Evolutionary conservation across 2,113 vertebrate genomes (phyloP).

Genomic region (Mormyrus iriodes): DNA sequence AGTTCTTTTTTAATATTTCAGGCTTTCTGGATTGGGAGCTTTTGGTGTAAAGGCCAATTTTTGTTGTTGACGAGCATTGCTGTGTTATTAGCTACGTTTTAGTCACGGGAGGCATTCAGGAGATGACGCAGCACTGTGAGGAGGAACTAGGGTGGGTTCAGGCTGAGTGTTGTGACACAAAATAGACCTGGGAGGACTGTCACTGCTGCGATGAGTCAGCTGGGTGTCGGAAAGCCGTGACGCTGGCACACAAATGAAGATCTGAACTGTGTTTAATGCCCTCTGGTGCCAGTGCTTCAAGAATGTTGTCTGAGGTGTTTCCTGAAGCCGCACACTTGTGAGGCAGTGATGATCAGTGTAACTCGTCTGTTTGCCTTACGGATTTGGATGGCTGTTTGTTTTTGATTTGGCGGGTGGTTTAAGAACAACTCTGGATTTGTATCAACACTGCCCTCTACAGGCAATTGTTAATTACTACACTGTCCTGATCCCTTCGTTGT

Average conservation of each 20-base stretch:
- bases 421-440: constrained; percentile 39
- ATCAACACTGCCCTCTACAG: constrained; percentile 71
- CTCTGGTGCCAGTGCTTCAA: constrained; percentile 14
- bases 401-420: background rate
- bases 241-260: constrained; percentile 30
- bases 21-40: background rate
- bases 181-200: constrained; percentile 25
- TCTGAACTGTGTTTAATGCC: constrained; percentile 25
- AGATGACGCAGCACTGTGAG: constrained; percentile 13
- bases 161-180: background rate
- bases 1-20: background rate
- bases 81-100: background rate
- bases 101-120: background rate
- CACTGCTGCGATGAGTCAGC: constrained; percentile 34
- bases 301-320: constrained; percentile 3
- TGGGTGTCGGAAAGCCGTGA: constrained; percentile 34
- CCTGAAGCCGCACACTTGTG: constrained; percentile 31
- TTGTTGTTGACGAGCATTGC: background rate
- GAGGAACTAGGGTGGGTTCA: background rate
- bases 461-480: constrained; percentile 10
- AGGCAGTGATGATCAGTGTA: constrained; percentile 21
- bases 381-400: constrained; percentile 36
- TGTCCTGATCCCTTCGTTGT: background rate
- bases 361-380: constrained; percentile 13
- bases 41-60: background rate